Base-by-base conservation (phyloP, 2,113 vertebrate genomes). In the Pavo muticus region DNA sequence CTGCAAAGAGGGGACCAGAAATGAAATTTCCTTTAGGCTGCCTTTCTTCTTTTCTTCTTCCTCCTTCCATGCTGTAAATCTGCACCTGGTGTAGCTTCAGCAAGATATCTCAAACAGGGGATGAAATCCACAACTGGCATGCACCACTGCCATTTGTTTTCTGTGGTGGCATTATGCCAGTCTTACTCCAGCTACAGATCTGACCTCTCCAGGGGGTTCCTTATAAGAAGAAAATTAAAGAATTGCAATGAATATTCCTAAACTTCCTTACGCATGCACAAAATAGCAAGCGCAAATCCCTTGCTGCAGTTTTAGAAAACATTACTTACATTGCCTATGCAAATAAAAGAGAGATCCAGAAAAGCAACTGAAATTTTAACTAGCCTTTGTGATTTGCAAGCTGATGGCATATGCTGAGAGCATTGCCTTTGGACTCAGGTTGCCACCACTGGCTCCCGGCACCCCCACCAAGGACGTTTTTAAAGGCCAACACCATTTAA, bases 401-500 rank as follows among this genome's bases (percentile, higher is more conserved):
- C 30, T 80, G 77, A 93, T 89, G 87, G 67, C 89, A 96, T 96
- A 93, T 89, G 93, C 87, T 94, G 54, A 91, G 93, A 93, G 94
- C 77, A 79, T 93, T 96, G 89, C 87, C 94, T 95, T 96, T 97
- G 94, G 89, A 94, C 94, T 95, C 68, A 54, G 75, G 67, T 95
- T 94, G 84, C 94, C 95, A 96, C 71, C 9, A 13, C 84, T 93
- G 82, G 54, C 68, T 94, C 67, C 70, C 44, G 76, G 40, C 74
- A 84, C 63, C 39, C 60, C 87, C 81, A 85, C 78, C 87, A 89
- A 95, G 89, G 89, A 64, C 57, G 48, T 86, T 93, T 94, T 94
- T 93, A 95, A 94, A 96, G 96, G 94, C 93, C 90, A 96, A 77
- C 85, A 84, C 60, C 72, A 81, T 95, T 91, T 95, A 90, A 95